Evolutionary conservation across 1,140 invertebrate species (phyloP), one percentile per base, ranked within the genome.

Genomic region (Neoseiulus cucumeris): DNA sequence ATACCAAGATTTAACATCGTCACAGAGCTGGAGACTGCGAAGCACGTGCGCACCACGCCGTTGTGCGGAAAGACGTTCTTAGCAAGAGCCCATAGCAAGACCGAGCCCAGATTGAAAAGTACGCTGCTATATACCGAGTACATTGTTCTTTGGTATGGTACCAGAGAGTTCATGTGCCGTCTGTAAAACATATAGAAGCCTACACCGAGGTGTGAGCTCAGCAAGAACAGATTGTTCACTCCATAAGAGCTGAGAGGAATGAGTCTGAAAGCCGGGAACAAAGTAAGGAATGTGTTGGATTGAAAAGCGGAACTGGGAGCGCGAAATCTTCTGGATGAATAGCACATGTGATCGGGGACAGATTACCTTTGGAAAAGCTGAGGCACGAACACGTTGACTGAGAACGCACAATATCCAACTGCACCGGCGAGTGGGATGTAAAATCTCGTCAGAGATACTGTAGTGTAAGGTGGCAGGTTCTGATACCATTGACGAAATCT

Each of bases 61-160:
- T 82, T 84, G 68, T 80, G 76, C 5, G 84, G 84, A 30, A 85
- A 70, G 39, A 84, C 71, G 20, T 82, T 83, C 70, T 84, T 78
- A 28, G 84, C 74, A 28, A 87, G 79, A 1, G 85, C 85, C 82
- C 84, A 86, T 30, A 81, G 75, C 4, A 87, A 74, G 6, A 87
- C 81, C 0, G 84, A 85, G 22, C 85, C 85, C 72, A 87, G 81
- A 65, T 82, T 84, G 71, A 86, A 81, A 18, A 85, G 75, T 6
- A 82, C 70, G 41, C 82, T 80, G 18, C 83, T 83, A 68, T 82
- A 79, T n/a, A 78, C 70, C 72, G 83, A 83, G 72, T 73, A 82
- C 22, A 75, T 71, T 69, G 78, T 72, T 73, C 74, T 79, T 70
- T 72, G 72, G 69, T 73, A 72, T 65, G 71, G 73, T 7, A 72